A percentile compares a stretch with the other conserved stretches of the same genome.
Evolutionary conservation across 2,888 invertebrate genomes (phyloP).

Genomic region (Anaspis maculata): DNA sequence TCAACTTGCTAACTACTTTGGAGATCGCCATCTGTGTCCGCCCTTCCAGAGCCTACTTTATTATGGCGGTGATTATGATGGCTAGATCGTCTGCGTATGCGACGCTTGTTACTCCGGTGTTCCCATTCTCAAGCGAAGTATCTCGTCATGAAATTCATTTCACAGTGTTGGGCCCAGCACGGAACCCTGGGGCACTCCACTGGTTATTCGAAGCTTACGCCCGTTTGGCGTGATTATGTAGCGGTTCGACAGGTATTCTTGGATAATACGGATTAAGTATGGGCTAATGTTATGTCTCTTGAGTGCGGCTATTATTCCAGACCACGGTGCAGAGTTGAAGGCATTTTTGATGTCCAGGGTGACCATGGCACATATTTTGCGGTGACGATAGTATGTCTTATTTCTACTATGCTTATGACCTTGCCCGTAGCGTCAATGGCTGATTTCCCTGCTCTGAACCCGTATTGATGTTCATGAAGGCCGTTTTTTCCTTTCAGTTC

Average conservation of each 20-base stretch:
- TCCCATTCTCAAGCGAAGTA: neutral
- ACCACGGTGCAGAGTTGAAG: neutral
- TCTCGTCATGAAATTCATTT: neutral
- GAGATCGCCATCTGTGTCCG: neutral
- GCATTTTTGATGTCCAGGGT: conserved; percentile 4
- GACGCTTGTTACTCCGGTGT: neutral
- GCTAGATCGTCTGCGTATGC: conserved; percentile 3
- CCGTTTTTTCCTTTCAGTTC: neutral
- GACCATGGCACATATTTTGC: neutral
- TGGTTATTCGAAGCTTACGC: neutral
- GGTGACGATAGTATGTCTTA: neutral
- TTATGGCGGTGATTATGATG: neutral
- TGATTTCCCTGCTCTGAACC: conserved; percentile 6
- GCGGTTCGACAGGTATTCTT: neutral
- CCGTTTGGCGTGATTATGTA: neutral
- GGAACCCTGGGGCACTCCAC: conserved; percentile 3
- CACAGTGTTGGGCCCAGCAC: conserved; percentile 4
- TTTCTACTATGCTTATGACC: conserved; percentile 3
- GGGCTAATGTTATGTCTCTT: neutral
- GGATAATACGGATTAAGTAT: neutral
- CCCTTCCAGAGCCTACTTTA: neutral
- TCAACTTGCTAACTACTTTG: neutral
- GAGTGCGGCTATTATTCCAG: neutral
- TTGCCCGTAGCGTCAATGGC: conserved; percentile 3
- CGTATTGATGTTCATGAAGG: conserved; percentile 1